A percentile compares a stretch with the other conserved stretches of the same genome.
phyloP scores from a whole-genome alignment of 2,797 vertebrate species.

The Phoxinus dragarum region DNA sequence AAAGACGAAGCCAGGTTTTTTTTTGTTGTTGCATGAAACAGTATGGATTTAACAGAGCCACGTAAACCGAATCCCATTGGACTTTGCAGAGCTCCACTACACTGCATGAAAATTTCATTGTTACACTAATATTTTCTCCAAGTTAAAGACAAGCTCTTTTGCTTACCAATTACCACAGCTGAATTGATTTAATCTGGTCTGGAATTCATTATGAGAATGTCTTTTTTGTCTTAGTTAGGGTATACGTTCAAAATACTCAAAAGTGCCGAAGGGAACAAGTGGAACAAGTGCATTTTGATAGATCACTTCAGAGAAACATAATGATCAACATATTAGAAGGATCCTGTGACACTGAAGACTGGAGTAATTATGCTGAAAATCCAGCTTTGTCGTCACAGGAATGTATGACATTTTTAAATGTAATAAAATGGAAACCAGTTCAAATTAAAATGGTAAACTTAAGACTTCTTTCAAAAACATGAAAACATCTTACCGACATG shows the following conservation, averaged over 20 bases:
- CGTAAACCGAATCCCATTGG: slow-evolving; percentile 58
- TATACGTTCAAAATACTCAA: not conserved
- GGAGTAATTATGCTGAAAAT: not conserved
- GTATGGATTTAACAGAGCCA: slow-evolving; percentile 55
- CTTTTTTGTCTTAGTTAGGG: not conserved
- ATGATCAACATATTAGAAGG: not conserved
- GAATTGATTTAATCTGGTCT: slow-evolving; percentile 47
- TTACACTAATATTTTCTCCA: slow-evolving; percentile 11
- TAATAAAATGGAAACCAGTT: not conserved
- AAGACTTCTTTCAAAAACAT: not conserved
- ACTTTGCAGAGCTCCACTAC: slow-evolving; percentile 18
- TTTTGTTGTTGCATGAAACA: slow-evolving; percentile 21
- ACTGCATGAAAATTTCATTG: slow-evolving; percentile 46
- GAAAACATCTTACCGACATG: not conserved
- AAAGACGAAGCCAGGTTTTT: slow-evolving; percentile 42
- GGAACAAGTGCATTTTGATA: not conserved
- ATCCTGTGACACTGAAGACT: not conserved
- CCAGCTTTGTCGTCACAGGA: not conserved
- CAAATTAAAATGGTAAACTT: not conserved
- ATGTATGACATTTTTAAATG: not conserved
- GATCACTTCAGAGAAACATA: not conserved
- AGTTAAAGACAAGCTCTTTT: slow-evolving; percentile 38
- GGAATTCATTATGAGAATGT: slow-evolving; percentile 24
- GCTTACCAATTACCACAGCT: slow-evolving; percentile 49
- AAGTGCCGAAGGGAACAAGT: not conserved